Percentiles rank a stretch among this genome's conserved stretches.
Evolutionary conservation across 2,113 vertebrate species (phyloP).

Genomic region (Pomatostomus ruficeps): DNA sequence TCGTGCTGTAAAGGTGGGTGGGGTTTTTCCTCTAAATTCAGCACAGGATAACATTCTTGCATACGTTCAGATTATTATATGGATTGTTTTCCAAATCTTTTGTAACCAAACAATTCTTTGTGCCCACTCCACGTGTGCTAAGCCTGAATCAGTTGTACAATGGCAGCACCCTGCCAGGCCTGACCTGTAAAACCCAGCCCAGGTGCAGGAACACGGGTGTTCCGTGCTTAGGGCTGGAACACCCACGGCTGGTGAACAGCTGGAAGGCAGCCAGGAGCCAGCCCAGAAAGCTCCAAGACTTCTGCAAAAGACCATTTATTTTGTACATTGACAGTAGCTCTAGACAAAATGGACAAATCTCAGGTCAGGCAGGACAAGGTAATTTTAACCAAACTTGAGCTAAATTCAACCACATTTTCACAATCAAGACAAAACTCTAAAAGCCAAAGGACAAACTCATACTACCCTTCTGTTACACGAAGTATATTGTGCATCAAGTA

Average conservation of each 20-base stretch:
- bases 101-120: not conserved
- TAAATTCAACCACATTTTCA: not conserved
- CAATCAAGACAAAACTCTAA: not conserved
- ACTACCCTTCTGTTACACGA: not conserved
- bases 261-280: not conserved
- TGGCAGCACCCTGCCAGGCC: accelerated
- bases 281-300: not conserved
- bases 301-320: not conserved
- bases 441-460: not conserved
- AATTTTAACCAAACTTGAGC: not conserved
- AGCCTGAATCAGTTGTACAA: not conserved
- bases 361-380: not conserved
- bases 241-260: not conserved
- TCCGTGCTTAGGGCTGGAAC: not conserved
- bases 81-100: not conserved
- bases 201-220: not conserved
- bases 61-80: not conserved
- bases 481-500: too few relatives aligned
- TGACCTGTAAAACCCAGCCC: not conserved
- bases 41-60: not conserved
- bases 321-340: not conserved
- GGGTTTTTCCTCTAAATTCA: not conserved
- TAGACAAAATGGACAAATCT: not conserved
- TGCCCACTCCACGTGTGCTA: not conserved
- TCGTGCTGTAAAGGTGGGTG: not conserved